Conservation (phyloP, 2,888 invertebrate genomes). For the Pycnomerus fuliginosus region DNA sequence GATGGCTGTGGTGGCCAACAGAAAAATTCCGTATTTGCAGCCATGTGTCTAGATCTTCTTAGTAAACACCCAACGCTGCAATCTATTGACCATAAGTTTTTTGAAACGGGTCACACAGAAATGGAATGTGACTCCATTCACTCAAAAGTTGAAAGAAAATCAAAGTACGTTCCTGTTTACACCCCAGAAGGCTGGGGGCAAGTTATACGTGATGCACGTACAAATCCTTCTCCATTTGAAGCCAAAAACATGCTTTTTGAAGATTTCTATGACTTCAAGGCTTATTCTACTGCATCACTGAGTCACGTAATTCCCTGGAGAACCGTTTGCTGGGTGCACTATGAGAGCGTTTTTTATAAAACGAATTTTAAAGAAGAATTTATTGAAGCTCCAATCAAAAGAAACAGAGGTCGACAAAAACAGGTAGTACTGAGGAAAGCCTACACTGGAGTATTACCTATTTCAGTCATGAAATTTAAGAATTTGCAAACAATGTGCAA, state of each 20-base stretch:
- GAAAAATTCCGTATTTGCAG: neutral
- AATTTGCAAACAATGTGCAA: slow-evolving; percentile 2
- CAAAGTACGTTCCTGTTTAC: slow-evolving; percentile 34
- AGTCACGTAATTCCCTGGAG: slow-evolving; percentile 5
- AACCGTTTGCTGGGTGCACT: neutral
- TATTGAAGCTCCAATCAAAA: neutral
- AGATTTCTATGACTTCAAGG: slow-evolving; percentile 26
- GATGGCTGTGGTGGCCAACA: neutral
- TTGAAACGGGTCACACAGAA: slow-evolving; percentile 31
- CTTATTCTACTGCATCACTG: slow-evolving; percentile 8
- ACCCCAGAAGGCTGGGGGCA: slow-evolving; percentile 33
- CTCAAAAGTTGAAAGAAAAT: slow-evolving; percentile 16
- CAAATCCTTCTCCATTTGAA: slow-evolving; percentile 24
- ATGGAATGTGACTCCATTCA: neutral
- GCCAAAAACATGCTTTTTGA: slow-evolving; percentile 20
- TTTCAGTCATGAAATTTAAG: slow-evolving; percentile 1
- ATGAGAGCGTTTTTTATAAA: neutral
- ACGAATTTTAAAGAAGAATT: neutral
- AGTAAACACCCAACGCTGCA: neutral
- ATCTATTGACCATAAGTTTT: neutral
- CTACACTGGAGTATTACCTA: slow-evolving; percentile 7
- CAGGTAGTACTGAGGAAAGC: slow-evolving; percentile 12
- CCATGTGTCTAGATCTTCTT: neutral
- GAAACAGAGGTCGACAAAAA: slow-evolving; percentile 22
- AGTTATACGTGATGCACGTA: slow-evolving; percentile 27